A percentile compares a stretch with the other conserved stretches of the same genome.
phyloP scores from a whole-genome alignment of 2,888 invertebrate genomes.

The Diaperis boleti region DNA sequence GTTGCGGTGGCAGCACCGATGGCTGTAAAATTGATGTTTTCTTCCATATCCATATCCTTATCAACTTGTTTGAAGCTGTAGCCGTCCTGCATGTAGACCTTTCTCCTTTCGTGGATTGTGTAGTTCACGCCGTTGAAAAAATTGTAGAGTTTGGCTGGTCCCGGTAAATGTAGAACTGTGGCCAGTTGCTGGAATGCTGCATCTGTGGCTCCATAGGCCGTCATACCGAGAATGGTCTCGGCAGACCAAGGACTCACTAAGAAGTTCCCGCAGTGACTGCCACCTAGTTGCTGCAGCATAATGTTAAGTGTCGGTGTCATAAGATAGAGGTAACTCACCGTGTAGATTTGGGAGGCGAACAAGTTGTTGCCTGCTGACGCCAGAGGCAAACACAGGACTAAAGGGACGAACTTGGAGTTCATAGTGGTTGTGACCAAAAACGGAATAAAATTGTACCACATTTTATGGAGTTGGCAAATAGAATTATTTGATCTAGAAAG shows the following conservation, averaged over 20 bases:
- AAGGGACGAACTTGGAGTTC: neutral
- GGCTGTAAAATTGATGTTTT: constrained; percentile 7
- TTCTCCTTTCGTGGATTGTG: neutral
- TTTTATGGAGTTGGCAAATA: no score
- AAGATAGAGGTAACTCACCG: no score
- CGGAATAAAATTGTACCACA: no score
- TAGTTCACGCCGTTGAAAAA: constrained; percentile 30
- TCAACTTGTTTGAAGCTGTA: neutral
- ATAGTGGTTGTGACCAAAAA: no score
- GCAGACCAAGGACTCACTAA: constrained; percentile 20
- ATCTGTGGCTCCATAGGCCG: constrained; percentile 42
- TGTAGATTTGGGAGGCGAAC: no score
- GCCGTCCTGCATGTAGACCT: neutral
- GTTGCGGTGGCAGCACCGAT: neutral
- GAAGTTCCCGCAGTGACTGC: constrained; percentile 8
- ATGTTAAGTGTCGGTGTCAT: no score
- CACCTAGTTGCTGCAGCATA: no score
- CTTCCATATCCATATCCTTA: neutral
- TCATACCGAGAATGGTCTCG: constrained; percentile 2
- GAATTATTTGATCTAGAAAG: no score
- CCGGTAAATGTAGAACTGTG: constrained; percentile 49
- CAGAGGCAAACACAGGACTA: neutral
- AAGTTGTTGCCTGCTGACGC: neutral
- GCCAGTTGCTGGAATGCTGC: constrained; percentile 50
- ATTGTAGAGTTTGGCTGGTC: constrained; percentile 42